A percentile compares a stretch with the other conserved stretches of the same genome.
Conservation (phyloP, 2,113 vertebrate genomes). For the Myiozetetes cayanensis region DNA sequence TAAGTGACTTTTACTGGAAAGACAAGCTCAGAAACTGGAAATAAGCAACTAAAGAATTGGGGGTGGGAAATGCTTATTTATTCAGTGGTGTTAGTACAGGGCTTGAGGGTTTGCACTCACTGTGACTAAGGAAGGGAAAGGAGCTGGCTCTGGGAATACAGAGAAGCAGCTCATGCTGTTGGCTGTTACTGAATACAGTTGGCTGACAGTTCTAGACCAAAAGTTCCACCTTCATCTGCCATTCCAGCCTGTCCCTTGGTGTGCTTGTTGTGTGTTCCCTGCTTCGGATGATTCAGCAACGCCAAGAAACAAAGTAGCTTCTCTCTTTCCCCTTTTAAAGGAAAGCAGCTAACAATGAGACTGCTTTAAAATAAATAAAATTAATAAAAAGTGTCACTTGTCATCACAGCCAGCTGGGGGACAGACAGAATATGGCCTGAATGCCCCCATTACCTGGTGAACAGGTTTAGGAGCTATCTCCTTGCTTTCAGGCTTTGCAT, state of each 20-base stretch:
- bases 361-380: not conserved
- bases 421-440: not conserved
- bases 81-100: not conserved
- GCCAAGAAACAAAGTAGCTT: not conserved
- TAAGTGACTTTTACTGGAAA: not conserved
- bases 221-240: not conserved
- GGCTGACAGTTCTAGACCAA: not conserved
- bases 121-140: not conserved
- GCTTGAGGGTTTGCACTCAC: not conserved
- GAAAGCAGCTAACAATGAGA: not conserved
- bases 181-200: not conserved
- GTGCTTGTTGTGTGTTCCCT: accelerated
- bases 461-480: not conserved
- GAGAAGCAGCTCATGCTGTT: not conserved
- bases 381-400: not conserved
- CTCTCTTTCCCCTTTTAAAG: not conserved
- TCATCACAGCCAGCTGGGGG: not conserved
- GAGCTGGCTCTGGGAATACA: not conserved
- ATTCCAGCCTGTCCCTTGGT: not conserved
- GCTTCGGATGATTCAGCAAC: not conserved
- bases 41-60: not conserved
- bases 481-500: not conserved
- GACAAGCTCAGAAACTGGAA: not conserved
- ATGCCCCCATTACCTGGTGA: not conserved
- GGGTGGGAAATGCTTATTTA: not conserved